A percentile compares a stretch with the other conserved stretches of the same genome.
phyloP scores from a whole-genome alignment of 2,797 vertebrate genomes.

The Paedocypris micromegethes region DNA sequence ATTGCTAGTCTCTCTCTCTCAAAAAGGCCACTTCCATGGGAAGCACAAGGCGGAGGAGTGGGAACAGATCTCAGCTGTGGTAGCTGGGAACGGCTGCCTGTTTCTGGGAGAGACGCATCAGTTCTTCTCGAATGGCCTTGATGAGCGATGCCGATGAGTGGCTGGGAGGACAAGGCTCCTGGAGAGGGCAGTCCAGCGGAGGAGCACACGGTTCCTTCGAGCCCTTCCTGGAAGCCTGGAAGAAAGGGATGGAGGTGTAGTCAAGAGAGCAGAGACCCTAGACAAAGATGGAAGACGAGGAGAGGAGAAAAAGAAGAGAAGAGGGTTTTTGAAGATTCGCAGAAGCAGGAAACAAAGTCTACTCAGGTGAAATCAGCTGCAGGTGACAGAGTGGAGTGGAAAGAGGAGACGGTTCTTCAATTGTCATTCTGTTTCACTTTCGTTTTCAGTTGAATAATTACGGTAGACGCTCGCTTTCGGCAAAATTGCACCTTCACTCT shows the following conservation, averaged over 20 bases:
- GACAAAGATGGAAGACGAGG: conserved; percentile 59
- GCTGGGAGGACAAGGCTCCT: conserved; percentile 78
- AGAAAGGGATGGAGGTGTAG: conserved; percentile 76
- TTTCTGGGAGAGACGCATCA: conserved; percentile 94
- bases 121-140: conserved; percentile 97
- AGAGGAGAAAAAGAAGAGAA: conserved; percentile 3
- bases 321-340: conserved; percentile 1
- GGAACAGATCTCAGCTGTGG: conserved; percentile 80
- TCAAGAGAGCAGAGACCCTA: conserved; percentile 77
- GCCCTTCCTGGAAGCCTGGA: conserved; percentile 81
- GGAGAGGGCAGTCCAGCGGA: conserved; percentile 66
- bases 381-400: too few species aligned
- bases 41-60: conserved; percentile 66
- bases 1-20: conserved; percentile 26
- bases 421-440: too few species aligned
- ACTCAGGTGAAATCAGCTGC: background rate
- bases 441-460: too few species aligned
- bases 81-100: conserved; percentile 85
- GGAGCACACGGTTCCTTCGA: conserved; percentile 79
- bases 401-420: too few species aligned
- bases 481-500: too few species aligned
- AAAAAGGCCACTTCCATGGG: conserved; percentile 68
- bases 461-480: too few species aligned
- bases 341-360: conserved; percentile 2
- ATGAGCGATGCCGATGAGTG: conserved; percentile 97